These are phyloP conservation scores for Netelia inedita DNA, from an alignment of 2,888 invertebrate species.

Conservation along the genomic window DNA sequence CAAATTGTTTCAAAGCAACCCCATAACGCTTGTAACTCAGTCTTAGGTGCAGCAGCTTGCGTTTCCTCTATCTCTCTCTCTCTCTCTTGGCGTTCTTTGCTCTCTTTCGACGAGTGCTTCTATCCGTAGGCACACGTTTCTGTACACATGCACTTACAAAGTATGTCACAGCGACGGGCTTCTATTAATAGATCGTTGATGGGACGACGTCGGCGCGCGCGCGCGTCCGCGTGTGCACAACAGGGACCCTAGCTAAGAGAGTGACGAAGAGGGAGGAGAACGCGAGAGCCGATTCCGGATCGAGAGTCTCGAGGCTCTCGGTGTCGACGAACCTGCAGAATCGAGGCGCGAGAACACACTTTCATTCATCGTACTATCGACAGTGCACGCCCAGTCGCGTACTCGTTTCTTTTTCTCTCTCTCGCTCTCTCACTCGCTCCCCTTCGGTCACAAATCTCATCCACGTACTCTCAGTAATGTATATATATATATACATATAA, in stretches of 20 bases:
- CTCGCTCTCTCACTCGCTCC: neutral
- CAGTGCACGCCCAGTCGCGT: slow-evolving; percentile 40
- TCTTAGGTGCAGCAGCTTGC: neutral
- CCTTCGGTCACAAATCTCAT: slow-evolving; percentile 3
- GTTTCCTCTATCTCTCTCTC: slow-evolving; percentile 1
- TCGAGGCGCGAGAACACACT: slow-evolving; percentile 59
- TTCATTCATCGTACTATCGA: slow-evolving; percentile 67
- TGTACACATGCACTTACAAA: slow-evolving; percentile 53
- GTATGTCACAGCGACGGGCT: slow-evolving; percentile 63
- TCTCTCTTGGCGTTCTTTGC: slow-evolving; percentile 28
- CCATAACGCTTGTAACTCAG: neutral
- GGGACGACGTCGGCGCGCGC: slow-evolving; percentile 41
- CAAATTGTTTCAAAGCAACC: neutral
- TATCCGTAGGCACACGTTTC: slow-evolving; percentile 54
- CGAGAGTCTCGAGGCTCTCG: slow-evolving; percentile 57
- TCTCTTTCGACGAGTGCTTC: slow-evolving; percentile 24
- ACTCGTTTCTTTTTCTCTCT: slow-evolving; percentile 9
- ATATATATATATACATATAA: slow-evolving; percentile 4
- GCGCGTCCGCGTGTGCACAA: neutral
- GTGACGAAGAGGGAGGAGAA: slow-evolving; percentile 17
- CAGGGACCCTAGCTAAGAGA: slow-evolving; percentile 7
- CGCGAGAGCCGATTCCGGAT: slow-evolving; percentile 58
- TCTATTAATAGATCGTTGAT: slow-evolving; percentile 65
- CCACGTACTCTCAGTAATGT: neutral
- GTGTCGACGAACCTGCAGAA: slow-evolving; percentile 69